Base-by-base conservation (phyloP, 37 sponge, comb jelly and placozoan genomes). In the Halichondria panicea region DNA sequence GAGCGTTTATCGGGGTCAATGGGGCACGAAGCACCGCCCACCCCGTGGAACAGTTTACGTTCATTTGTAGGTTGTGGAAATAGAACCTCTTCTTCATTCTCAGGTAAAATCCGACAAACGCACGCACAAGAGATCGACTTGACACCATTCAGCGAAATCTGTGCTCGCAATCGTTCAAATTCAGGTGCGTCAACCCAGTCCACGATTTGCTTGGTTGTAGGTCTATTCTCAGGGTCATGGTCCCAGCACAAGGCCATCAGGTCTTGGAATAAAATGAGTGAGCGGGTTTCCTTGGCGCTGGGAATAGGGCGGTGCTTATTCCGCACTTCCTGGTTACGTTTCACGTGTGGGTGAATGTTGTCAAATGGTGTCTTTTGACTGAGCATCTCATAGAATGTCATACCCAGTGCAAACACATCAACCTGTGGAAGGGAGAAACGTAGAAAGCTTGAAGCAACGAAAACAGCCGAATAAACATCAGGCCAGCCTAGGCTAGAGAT, bases 351-450 rank as follows among this genome's bases (percentile, higher is more conserved):
- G 0, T 59, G 52, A 24, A 76, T 61, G 25, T 87, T 57, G 34
- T 58, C 61, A 62, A 88, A 95, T 9, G 96, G 96, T 25, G 80
- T 65, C 0, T 61, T 52, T 8, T 67, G 71, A 35, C 81, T 84
- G 22, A 91, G 65, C 43, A 95, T 39, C 72, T 95, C 92, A 38
- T 80, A 95, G 36, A 95, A 36, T 13, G 79, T 75, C 92, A 95
- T 95, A 0, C 92, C 96, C 62, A 75, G 91, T 11, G 92, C 93
- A 82, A 95, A 95, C 32, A 95, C 88, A 79, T 95, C 96, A 44
- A 88, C 89, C 89, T 95, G 35, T 0, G 53, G 33, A n/a, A n/a
- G n/a, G n/a, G n/a, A n/a, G 11, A 19, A 18, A 3, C 4, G 25
- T 27, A 55, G 25, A 3, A n/a, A n/a, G n/a, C n/a, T n/a, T n/a